Conservation (phyloP, 2,797 vertebrate species). For the Sebastolobus altivelis region DNA sequence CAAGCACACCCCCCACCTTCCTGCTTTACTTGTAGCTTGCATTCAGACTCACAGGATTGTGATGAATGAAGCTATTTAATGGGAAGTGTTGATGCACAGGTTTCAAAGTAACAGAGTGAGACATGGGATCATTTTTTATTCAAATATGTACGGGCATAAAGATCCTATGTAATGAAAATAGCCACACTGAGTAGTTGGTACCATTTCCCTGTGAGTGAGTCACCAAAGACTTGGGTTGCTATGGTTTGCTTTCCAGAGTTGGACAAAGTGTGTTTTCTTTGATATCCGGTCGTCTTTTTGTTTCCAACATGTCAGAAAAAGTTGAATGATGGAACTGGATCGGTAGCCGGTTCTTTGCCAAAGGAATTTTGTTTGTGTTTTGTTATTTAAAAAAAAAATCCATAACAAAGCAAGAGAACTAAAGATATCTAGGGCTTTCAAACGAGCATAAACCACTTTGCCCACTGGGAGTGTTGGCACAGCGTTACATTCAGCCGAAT, state of each 20-base stretch:
- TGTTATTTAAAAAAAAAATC: neutral
- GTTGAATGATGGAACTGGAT: neutral
- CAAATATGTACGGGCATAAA: neutral
- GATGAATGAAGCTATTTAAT: slow-evolving; percentile 36
- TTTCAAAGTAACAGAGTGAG: neutral
- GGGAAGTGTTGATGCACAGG: neutral
- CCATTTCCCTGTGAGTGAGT: neutral
- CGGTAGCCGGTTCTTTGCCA: neutral
- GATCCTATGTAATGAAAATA: neutral
- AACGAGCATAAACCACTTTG: neutral
- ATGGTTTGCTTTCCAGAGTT: neutral
- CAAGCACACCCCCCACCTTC: neutral
- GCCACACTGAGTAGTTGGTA: neutral
- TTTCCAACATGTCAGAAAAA: neutral
- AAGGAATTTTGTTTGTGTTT: neutral
- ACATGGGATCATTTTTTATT: slow-evolving; percentile 4
- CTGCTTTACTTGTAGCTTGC: slow-evolving; percentile 16
- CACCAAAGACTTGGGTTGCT: neutral
- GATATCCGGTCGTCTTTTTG: neutral
- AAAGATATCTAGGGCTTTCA: neutral
- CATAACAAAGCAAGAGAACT: neutral
- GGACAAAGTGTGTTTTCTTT: neutral
- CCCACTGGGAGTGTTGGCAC: neutral
- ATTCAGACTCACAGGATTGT: neutral
- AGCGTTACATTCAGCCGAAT: neutral